Conservation (phyloP, 2,888 invertebrate genomes). For the Lamellibrachia columna region DNA sequence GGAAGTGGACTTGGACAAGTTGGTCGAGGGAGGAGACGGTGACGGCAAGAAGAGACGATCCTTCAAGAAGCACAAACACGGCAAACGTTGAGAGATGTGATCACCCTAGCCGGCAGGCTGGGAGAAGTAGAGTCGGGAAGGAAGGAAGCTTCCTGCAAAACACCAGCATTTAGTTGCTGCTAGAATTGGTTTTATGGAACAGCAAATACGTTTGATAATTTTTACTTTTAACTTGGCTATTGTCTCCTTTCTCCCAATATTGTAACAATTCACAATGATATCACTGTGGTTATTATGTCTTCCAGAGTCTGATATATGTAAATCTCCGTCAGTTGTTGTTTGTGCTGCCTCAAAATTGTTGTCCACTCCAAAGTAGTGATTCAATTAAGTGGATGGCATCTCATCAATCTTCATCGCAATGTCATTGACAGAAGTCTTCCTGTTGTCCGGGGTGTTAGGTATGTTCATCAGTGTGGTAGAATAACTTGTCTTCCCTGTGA, state of each 20-base stretch:
- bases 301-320: neutral
- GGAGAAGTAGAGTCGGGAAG: neutral
- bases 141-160: too few relatives aligned
- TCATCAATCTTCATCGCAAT: neutral
- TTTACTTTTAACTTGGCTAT: neutral
- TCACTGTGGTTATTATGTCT: too few relatives aligned
- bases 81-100: conserved; percentile 41
- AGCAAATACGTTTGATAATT: neutral
- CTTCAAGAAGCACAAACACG: conserved; percentile 45
- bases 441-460: neutral
- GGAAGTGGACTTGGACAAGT: conserved; percentile 16
- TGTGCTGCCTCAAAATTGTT: neutral
- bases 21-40: conserved; percentile 29
- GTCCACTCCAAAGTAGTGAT: too few relatives aligned
- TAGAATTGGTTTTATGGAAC: neutral
- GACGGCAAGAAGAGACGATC: conserved; percentile 31
- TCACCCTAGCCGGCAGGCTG: neutral
- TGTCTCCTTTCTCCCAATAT: neutral
- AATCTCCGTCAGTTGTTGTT: neutral
- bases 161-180: neutral
- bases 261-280: neutral
- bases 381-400: neutral
- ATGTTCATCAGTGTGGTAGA: neutral
- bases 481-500: conserved; percentile 21
- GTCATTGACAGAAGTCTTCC: conserved; percentile 11